Evolutionary conservation across 2,888 invertebrate species (phyloP).

Genomic region (Drosophila stalkeri): DNA sequence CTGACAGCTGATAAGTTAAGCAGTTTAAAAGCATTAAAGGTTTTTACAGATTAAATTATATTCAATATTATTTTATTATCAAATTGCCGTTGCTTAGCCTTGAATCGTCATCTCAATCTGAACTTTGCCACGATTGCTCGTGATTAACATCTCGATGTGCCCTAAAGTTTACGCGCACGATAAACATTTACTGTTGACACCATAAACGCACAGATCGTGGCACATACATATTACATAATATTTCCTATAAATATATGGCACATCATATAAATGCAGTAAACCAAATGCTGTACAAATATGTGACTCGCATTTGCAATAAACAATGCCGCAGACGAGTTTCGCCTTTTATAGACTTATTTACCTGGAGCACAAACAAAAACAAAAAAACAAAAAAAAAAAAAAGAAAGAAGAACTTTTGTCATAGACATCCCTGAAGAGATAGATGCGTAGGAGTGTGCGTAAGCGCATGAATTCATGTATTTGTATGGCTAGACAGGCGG

Average conservation of each 20-base stretch:
- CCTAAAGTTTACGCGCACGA: slow-evolving; percentile 47
- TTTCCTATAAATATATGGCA: slow-evolving; percentile 45
- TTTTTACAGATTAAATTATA: not conserved
- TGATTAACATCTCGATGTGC: slow-evolving; percentile 45
- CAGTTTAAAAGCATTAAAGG: too few relatives aligned
- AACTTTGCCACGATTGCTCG: slow-evolving; percentile 29
- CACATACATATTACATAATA: slow-evolving; percentile 23
- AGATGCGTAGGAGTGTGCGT: slow-evolving; percentile 5
- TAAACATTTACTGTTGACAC: slow-evolving; percentile 55
- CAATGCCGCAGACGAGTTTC: slow-evolving; percentile 43
- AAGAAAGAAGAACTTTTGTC: slow-evolving; percentile 14
- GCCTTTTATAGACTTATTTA: slow-evolving; percentile 66
- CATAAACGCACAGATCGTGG: slow-evolving; percentile 41
- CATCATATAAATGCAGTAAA: slow-evolving; percentile 68
- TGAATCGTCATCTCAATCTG: slow-evolving; percentile 2
- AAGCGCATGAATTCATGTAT: slow-evolving; percentile 32
- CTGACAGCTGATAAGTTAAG: not conserved
- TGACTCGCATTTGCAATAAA: slow-evolving; percentile 69
- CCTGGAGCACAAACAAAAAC: slow-evolving; percentile 42
- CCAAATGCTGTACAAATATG: slow-evolving; percentile 63
- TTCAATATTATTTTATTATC: slow-evolving; percentile 6
- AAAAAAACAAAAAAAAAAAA: slow-evolving; percentile 7
- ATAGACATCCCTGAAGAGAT: slow-evolving; percentile 34
- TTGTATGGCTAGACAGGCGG: slow-evolving; percentile 67
- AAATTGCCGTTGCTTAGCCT: not conserved